Percentiles rank a stretch among this genome's conserved stretches.
Evolutionary conservation across 2,888 invertebrate genomes (phyloP).

Genomic region (Scaptomyza cyrtandrae): DNA sequence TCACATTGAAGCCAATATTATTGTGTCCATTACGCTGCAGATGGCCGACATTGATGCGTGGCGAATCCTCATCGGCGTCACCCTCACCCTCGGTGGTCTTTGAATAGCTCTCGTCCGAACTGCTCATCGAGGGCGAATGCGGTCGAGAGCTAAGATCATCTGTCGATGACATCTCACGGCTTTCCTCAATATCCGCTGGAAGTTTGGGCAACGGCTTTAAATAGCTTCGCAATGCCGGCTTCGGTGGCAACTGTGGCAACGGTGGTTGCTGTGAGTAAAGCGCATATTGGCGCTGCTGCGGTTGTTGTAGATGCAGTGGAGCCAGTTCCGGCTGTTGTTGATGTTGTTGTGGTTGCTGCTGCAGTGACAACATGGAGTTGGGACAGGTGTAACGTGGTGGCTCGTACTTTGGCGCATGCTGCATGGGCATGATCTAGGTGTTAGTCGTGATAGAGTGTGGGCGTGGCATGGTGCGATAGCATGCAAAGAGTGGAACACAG

Average conservation of each 20-base stretch:
- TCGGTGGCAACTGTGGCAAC: conserved; percentile 83
- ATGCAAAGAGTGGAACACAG: conserved; percentile 67
- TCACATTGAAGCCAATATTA: conserved; percentile 30
- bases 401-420: conserved; percentile 84
- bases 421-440: conserved; percentile 82
- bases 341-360: conserved; percentile 75
- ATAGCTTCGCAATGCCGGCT: conserved; percentile 84
- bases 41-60: conserved; percentile 76
- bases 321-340: conserved; percentile 51
- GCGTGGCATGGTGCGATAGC: conserved; percentile 43
- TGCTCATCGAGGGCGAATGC: conserved; percentile 92
- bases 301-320: conserved; percentile 55
- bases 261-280: conserved; percentile 80
- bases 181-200: conserved; percentile 85
- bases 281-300: conserved; percentile 76
- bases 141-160: conserved; percentile 93
- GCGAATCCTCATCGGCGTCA: conserved; percentile 85
- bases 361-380: conserved; percentile 81
- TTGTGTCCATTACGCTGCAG: conserved; percentile 59
- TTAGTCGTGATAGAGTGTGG: conserved; percentile 44
- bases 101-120: conserved; percentile 93
- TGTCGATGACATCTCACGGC: conserved; percentile 88
- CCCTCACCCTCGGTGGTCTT: conserved; percentile 91
- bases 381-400: conserved; percentile 84
- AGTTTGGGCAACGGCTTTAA: conserved; percentile 87